Evolutionary conservation across 92 coral and sea anemone genomes (phyloP).

Genomic region (Zoanthus solanderi): DNA sequence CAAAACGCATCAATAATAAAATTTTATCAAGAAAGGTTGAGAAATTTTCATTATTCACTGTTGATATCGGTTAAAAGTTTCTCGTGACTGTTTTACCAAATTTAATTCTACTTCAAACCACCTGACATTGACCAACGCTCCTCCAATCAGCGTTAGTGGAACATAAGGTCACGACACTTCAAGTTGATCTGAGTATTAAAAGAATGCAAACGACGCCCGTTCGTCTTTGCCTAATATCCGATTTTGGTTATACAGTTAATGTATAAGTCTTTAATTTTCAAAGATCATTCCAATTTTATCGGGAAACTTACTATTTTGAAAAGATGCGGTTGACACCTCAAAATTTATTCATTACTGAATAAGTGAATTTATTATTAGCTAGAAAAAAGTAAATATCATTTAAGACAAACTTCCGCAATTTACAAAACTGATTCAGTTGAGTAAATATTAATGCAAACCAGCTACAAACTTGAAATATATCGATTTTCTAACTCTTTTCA

Average conservation of each 20-base stretch:
- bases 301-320: background rate
- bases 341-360: background rate
- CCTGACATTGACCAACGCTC: background rate
- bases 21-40: background rate
- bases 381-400: background rate
- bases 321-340: background rate
- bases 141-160: background rate
- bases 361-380: background rate
- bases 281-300: background rate
- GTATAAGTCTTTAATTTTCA: background rate
- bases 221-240: background rate
- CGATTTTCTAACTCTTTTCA: background rate
- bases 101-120: constrained; percentile 1
- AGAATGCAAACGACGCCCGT: background rate
- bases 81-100: constrained; percentile 9
- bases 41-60: background rate
- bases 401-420: background rate
- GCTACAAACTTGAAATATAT: background rate
- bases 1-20: background rate
- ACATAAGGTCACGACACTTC: constrained; percentile 12
- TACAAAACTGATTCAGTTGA: background rate
- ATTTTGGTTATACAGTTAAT: background rate
- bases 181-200: background rate
- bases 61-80: background rate
- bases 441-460: background rate